Percentiles rank a stretch among this genome's conserved stretches.
phyloP scores from a whole-genome alignment of 2,113 vertebrate species.

The Istiophorus platypterus region DNA sequence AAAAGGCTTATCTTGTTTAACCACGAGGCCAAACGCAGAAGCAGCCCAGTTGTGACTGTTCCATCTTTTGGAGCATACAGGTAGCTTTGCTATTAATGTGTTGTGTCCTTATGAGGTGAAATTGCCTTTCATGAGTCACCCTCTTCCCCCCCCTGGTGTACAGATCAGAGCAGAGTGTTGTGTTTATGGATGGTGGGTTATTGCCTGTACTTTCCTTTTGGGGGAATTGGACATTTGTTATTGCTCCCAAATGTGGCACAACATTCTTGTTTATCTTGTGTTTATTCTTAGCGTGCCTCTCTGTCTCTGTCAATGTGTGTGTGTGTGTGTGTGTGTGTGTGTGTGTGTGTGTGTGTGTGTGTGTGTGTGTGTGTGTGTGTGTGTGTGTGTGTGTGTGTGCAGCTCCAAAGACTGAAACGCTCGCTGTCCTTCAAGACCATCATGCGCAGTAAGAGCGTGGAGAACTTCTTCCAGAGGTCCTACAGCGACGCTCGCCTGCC shows the following conservation, averaged over 20 bases:
- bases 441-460: constrained; percentile 93
- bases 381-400: constrained; percentile 22
- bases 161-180: constrained; percentile 20
- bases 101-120: constrained; percentile 54
- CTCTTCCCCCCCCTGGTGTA: constrained; percentile 15
- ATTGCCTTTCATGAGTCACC: constrained; percentile 63
- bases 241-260: constrained; percentile 41
- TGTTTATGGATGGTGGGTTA: constrained; percentile 65
- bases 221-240: constrained; percentile 61
- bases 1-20: constrained; percentile 52
- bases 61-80: neutral
- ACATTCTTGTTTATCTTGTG: constrained; percentile 41
- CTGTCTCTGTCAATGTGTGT: constrained; percentile 33
- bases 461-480: constrained; percentile 93
- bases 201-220: constrained; percentile 59
- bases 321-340: too few relatives aligned
- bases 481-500: constrained; percentile 88
- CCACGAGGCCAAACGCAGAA: constrained; percentile 15
- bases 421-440: constrained; percentile 92
- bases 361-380: neutral
- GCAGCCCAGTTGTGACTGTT: neutral
- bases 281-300: constrained; percentile 50
- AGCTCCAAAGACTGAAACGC: constrained; percentile 92
- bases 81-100: constrained; percentile 18
- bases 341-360: neutral